phyloP scores from a whole-genome alignment of 2,797 vertebrate species.

The Chloroceryle inda region DNA sequence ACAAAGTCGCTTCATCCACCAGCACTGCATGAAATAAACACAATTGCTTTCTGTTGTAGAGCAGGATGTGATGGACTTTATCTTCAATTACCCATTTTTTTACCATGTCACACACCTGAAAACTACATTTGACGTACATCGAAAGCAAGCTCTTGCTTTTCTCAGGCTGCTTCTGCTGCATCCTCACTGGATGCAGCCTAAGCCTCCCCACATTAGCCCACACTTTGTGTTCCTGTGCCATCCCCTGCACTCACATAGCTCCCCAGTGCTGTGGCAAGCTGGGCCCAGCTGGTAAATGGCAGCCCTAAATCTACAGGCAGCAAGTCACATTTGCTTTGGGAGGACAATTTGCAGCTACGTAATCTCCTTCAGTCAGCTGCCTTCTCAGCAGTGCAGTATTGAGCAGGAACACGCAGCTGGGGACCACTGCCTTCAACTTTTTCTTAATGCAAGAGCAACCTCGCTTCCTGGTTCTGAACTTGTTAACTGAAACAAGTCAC shows the following conservation, averaged over 20 bases:
- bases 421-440: not conserved
- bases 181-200: accelerated
- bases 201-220: not conserved
- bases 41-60: not conserved
- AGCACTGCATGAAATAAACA: not conserved
- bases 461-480: not conserved
- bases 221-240: accelerated
- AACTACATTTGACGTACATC: not conserved
- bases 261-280: accelerated
- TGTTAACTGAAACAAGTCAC: not conserved
- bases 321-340: not conserved
- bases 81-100: not conserved
- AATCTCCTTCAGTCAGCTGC: not conserved
- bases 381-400: not conserved
- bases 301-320: not conserved
- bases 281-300: not conserved
- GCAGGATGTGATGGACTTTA: not conserved
- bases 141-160: not conserved
- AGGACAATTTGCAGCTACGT: not conserved
- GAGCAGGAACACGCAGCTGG: not conserved
- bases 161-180: not conserved
- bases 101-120: not conserved
- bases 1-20: not conserved
- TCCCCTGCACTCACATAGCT: not conserved
- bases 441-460: not conserved